Conservation (phyloP, 2,797 vertebrate genomes). For the Odontamblyopus rebecca region DNA sequence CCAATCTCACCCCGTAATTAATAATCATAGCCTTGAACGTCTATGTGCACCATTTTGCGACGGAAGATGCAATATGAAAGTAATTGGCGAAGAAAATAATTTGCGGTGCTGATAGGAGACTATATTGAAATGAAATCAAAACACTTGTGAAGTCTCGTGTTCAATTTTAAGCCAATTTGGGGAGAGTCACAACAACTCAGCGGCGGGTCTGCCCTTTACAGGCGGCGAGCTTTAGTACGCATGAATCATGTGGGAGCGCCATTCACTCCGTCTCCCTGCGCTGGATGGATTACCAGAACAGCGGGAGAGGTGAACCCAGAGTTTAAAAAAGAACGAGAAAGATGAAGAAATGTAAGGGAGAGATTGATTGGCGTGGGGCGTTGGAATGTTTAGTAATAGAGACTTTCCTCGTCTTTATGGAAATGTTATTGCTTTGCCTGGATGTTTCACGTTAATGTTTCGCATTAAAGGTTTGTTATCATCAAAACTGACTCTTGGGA, state of each 20-base stretch:
- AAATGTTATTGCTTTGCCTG: too few relatives aligned
- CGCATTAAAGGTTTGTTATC: too few relatives aligned
- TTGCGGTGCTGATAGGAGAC: constrained; percentile 3
- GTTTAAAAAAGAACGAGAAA: constrained; percentile 22
- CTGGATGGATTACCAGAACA: constrained; percentile 54
- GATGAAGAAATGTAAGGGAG: constrained; percentile 18
- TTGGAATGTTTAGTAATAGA: neutral
- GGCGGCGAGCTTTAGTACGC: constrained; percentile 39
- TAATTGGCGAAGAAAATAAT: constrained; percentile 7
- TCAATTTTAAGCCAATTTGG: constrained; percentile 28
- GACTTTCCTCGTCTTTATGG: too few relatives aligned
- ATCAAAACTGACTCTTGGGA: too few relatives aligned
- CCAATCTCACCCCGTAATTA: neutral
- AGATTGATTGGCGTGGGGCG: constrained; percentile 16
- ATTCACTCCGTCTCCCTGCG: constrained; percentile 54
- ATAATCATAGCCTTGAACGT: neutral
- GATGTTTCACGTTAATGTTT: neutral
- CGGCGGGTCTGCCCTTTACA: constrained; percentile 39
- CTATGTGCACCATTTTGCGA: neutral
- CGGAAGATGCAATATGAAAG: constrained; percentile 2
- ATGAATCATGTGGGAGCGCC: constrained; percentile 49
- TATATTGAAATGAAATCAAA: constrained; percentile 24
- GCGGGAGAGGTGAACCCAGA: constrained; percentile 39
- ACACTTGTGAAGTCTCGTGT: constrained; percentile 42
- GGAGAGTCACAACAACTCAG: constrained; percentile 36